These are phyloP conservation scores for Sturnira hondurensis DNA, from an alignment of 2,113 vertebrate genomes.

Conservation along the genomic window DNA sequence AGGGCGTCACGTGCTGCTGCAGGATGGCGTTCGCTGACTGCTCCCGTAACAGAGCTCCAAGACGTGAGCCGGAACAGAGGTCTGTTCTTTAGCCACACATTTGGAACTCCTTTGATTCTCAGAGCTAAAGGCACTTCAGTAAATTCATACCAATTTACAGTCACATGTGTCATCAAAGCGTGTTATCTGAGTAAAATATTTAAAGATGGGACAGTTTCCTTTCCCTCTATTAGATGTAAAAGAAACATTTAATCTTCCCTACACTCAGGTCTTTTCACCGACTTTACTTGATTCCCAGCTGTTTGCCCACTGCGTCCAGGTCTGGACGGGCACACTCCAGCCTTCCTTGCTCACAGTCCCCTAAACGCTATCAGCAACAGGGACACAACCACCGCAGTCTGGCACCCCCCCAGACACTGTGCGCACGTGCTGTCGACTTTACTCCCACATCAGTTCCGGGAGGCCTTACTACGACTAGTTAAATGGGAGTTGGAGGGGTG, in stretches of 20 bases:
- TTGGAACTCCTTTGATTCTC: not conserved
- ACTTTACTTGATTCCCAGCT: not conserved
- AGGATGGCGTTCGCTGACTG: not conserved
- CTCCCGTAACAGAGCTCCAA: not conserved
- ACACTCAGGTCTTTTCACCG: not conserved
- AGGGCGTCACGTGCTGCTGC: not conserved
- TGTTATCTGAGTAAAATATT: slow-evolving; percentile 9
- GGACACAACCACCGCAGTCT: not conserved
- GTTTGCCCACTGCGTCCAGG: not conserved
- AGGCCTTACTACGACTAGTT: not conserved
- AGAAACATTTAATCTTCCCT: not conserved
- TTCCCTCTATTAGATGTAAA: not conserved
- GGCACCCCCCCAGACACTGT: not conserved
- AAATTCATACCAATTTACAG: not conserved
- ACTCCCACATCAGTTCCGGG: not conserved
- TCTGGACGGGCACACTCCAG: not conserved
- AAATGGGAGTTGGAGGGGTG: not conserved
- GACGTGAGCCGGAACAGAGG: slow-evolving; percentile 4
- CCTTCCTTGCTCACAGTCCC: not conserved
- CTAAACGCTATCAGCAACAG: not conserved
- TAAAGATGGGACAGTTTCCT: slow-evolving; percentile 5
- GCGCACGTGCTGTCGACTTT: accelerated
- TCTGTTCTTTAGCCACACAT: slow-evolving; percentile 7
- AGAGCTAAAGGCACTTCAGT: not conserved
- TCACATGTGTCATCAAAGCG: not conserved